These are phyloP conservation scores for Danionella dracula DNA, from an alignment of 2,797 vertebrate species.

Conservation along the genomic window DNA sequence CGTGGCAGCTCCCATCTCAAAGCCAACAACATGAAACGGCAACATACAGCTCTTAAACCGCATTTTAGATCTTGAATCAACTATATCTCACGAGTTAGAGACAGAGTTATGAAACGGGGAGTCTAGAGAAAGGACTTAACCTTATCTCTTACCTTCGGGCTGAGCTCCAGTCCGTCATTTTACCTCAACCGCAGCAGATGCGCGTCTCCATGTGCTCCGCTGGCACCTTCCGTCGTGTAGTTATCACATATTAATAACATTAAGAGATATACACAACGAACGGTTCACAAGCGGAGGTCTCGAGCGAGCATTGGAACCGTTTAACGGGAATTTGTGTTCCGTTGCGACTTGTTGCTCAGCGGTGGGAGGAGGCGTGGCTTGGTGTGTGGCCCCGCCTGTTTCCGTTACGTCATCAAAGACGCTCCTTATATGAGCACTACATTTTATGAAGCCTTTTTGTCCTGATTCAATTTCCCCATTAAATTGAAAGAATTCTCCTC, in stretches of 20 bases:
- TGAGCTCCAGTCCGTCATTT: constrained; percentile 10
- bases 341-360: constrained; percentile 35
- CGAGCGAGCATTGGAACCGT: neutral
- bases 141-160: constrained; percentile 22
- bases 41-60: neutral
- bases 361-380: constrained; percentile 14
- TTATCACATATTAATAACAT: neutral
- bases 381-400: neutral
- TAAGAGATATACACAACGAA: neutral
- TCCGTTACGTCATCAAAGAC: neutral
- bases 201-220: neutral
- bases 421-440: neutral
- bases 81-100: neutral
- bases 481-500: no score
- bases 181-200: neutral
- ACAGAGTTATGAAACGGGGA: neutral
- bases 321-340: constrained; percentile 2
- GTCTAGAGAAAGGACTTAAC: neutral
- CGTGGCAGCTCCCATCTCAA: neutral
- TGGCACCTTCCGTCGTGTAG: neutral
- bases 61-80: neutral
- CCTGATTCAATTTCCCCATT: no score
- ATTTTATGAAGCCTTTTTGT: no score
- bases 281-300: neutral
- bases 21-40: neutral